Base-by-base conservation (phyloP, 2,113 vertebrate genomes). In the Anhinga rufa region DNA sequence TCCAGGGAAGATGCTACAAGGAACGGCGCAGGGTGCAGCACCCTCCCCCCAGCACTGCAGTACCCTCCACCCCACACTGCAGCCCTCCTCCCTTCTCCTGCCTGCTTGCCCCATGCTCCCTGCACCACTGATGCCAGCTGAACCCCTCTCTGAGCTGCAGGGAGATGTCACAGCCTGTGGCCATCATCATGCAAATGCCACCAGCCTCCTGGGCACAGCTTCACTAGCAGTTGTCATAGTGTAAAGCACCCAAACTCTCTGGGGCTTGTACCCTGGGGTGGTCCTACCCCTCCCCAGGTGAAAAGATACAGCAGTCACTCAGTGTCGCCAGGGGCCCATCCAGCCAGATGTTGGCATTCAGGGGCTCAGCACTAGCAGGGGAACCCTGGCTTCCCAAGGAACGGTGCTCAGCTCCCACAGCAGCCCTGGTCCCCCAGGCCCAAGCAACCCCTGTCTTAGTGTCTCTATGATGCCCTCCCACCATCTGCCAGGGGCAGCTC, bases 1-100 rank as follows among this genome's bases (percentile, higher is more conserved):
- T 9, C 31, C 19, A 19, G 29, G 57, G 25, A 79, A 34, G 40
- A 40, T 32, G 26, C 42, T 74, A 36, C 29, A 38, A 86, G 32
- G 44, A 78, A 44, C 1, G 3, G 55, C 0, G 0, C 71, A 60
- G 62, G 29, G n/a, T 51, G 62, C 74, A 61, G 52, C 0, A 0
- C 8, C 28, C 48, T 88, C 17, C 48, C 48, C 64, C 24, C 64
- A 36, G 69, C 77, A 49, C 55, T 1, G 3, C 48, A 34, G 36
- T 25, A 38, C 4, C 6, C 12, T 26, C 38, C 17, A 36, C 7
- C 21, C 58, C 4, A 0, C 0, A 1, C 0, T 2, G 29, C 21
- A 75, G 46, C 38, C 17, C 52, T 14, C 6, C 32, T 84, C 22
- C 31, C 21, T 82, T 70, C 19, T 82, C 48, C 87, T 1, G 2